Evolutionary conservation across 2,797 vertebrate genomes (phyloP), one percentile per base, ranked within the genome.

Genomic region (Silurus aristotelis): DNA sequence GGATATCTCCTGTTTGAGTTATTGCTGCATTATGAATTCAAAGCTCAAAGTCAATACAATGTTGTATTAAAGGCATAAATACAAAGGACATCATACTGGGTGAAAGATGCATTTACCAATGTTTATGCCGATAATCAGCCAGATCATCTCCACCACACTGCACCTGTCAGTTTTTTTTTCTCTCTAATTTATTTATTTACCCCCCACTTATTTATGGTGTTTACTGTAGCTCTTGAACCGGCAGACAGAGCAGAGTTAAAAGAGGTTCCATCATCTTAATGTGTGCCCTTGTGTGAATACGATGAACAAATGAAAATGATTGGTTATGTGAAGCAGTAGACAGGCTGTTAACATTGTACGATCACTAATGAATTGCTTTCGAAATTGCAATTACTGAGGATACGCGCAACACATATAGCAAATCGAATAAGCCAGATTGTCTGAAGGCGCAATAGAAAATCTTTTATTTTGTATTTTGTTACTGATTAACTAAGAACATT

Each of bases 11-110:
- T 68, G 86, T 92, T 91, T 92, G 93, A 94, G 94, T 95, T 93
- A 95, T 91, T 87, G 85, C 67, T 1, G 27, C 90, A 91, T 93
- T 94, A 93, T 93, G 89, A 89, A 93, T 91, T 89, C 20, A 82
- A 91, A 91, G 89, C 77, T 91, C 77, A 61, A 63, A 66, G 93
- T 94, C 94, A 91, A 94, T 95, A 93, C 91, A 91, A 93, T 90
- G 91, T 93, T 94, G 91, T 94, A 94, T 95, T 95, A 93, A 94
- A 93, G 89, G 90, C 91, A 95, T 95, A 95, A 95, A 95, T 94
- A 94, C 89, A 87, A 92, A 85, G 90, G 87, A 89, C 72, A 83
- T 86, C 20, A 87, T 67, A 66, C 82, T 84, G 80, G 17, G 27
- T 82, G 88, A 87, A 88, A 87, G 87, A 92, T 83, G 87, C 90